Evolutionary conservation across 2,797 vertebrate genomes (phyloP), one percentile per base, ranked within the genome.

Genomic region (Poeciliopsis gracilis): DNA sequence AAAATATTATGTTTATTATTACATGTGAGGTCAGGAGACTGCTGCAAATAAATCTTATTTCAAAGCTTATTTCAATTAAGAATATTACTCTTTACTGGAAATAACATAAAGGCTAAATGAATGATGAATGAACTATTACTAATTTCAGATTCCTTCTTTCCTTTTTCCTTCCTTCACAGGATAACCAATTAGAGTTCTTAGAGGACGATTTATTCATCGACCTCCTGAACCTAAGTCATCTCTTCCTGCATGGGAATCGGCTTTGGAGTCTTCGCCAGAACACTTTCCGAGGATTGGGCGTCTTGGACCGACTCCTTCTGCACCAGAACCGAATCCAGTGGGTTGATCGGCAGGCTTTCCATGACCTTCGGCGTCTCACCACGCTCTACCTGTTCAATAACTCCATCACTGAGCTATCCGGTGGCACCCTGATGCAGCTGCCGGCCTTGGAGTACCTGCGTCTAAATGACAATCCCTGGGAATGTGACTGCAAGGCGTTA

Each of bases 361-460:
- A 98, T 0, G 98, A 99, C 94, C 94, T 99, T 85, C 95, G 96
- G 45, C 96, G 97, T 84, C 96, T 99, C 84, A 98, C 98, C 88
- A 98, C 97, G 10, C 96, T 99, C 74, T 99, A 97, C 89, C 95
- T 99, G 88, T 99, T 99, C 90, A 99, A 99, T 86, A 99, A 99
- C 94, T 98, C 97, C 82, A 95, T 99, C 85, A 94, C 96, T 0
- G 97, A 98, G 94, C 94, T 99, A 36, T 95, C 96, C 4, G 97
- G 97, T 0, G 95, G 96, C 86, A 96, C 96, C 86, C 90, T 99
- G 92, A 95, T 96, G 4, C 96, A 97, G 11, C 93, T 99, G 88
- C 96, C 93, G 0, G 96, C 98, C 51, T 94, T 99, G 83, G 98
- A 99, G 95, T 99, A 99, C 87, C 96, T 99, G 41, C 97, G 98